These are phyloP conservation scores for Clupea harengus DNA, from an alignment of 2,113 vertebrate genomes.

Conservation along the genomic window DNA sequence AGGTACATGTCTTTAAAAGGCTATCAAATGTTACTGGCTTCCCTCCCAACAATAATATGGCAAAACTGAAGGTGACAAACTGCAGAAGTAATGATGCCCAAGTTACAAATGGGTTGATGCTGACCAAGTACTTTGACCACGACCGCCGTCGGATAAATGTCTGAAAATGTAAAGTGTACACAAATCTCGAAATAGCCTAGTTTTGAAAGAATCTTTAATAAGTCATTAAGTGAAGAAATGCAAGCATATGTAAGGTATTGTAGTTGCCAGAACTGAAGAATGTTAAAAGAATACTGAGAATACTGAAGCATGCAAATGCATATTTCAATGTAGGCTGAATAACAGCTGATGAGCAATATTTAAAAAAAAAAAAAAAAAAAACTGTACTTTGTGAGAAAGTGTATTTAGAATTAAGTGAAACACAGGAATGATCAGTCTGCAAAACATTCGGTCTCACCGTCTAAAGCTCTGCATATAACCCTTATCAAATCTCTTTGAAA, in stretches of 20 bases:
- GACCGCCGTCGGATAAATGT: background rate
- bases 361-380: background rate
- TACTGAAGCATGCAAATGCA: background rate
- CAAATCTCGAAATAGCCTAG: background rate
- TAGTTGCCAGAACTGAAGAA: background rate
- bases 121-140: background rate
- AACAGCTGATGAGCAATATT: background rate
- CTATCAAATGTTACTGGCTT: background rate
- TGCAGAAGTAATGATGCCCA: background rate
- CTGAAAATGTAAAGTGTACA: background rate
- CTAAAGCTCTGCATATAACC: background rate
- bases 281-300: background rate
- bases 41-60: background rate
- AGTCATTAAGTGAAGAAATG: background rate
- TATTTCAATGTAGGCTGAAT: background rate
- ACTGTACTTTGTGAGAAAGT: background rate
- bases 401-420: background rate
- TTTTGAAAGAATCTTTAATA: background rate
- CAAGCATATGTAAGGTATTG: background rate
- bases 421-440: background rate
- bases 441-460: background rate
- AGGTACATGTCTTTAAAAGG: background rate
- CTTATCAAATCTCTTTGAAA: constrained; percentile 10
- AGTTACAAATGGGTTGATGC: background rate
- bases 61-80: background rate